phyloP scores from a whole-genome alignment of 2,888 invertebrate species.

The Ditylenchus weischeri region DNA sequence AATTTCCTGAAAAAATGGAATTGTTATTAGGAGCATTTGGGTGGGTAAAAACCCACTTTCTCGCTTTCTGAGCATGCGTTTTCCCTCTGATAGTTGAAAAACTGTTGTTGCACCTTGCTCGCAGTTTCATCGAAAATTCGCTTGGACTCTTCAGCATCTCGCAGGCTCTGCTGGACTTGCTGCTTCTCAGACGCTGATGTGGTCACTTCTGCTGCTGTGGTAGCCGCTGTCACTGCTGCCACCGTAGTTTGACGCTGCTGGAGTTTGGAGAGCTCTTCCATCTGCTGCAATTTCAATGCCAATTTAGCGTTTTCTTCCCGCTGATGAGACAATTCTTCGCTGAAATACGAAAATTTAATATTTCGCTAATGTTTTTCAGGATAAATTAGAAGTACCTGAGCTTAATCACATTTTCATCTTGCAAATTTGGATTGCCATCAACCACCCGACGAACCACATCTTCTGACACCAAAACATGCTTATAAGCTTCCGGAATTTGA shows the following conservation, averaged over 20 bases:
- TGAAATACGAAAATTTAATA: slow-evolving; percentile 23
- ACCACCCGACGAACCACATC: slow-evolving; percentile 49
- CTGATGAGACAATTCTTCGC: slow-evolving; percentile 46
- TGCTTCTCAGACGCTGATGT: neutral
- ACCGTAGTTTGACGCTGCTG: slow-evolving; percentile 33
- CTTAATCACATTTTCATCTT: slow-evolving; percentile 23
- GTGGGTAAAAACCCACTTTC: slow-evolving; percentile 34
- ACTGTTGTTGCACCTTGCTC: slow-evolving; percentile 51
- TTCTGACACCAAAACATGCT: slow-evolving; percentile 48
- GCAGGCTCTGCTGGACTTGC: neutral
- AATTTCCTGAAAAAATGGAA: slow-evolving; percentile 20
- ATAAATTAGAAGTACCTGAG: slow-evolving; percentile 24
- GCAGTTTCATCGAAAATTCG: slow-evolving; percentile 55
- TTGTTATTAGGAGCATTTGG: neutral
- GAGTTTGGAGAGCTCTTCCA: slow-evolving; percentile 39
- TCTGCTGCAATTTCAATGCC: slow-evolving; percentile 18
- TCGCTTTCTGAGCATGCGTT: slow-evolving; percentile 55
- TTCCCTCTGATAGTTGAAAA: slow-evolving; percentile 52
- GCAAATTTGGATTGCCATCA: slow-evolving; percentile 19
- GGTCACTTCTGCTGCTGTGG: neutral
- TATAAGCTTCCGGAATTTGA: slow-evolving; percentile 55
- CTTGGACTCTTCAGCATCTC: slow-evolving; percentile 45
- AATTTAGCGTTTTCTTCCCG: slow-evolving; percentile 45
- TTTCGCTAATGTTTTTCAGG: neutral
- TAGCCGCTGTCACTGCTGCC: slow-evolving; percentile 2